These are phyloP conservation scores for Etia nguti DNA, from an alignment of 2,113 vertebrate genomes.

Conservation along the genomic window DNA sequence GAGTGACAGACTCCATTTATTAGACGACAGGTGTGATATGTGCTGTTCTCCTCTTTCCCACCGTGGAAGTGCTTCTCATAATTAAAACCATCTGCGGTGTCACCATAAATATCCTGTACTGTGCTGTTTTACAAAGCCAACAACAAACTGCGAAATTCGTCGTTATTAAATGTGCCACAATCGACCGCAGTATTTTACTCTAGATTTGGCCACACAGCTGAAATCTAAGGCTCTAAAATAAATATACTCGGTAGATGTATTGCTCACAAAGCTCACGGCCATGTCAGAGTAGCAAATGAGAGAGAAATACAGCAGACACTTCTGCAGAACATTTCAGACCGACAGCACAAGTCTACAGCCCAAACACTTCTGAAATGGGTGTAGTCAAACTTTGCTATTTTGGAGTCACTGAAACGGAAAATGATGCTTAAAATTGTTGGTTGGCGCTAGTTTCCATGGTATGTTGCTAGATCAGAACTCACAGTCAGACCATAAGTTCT, in stretches of 20 bases:
- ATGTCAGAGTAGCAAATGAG: background rate
- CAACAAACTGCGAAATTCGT: background rate
- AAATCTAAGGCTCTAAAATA: background rate
- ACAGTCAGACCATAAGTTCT: background rate
- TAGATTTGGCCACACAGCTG: background rate
- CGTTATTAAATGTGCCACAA: background rate
- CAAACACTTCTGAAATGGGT: background rate
- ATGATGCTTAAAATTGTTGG: background rate
- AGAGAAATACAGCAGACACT: background rate
- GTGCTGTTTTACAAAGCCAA: background rate
- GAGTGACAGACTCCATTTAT: slow-evolving; percentile 48
- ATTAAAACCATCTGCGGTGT: slow-evolving; percentile 15
- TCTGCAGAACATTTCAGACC: background rate
- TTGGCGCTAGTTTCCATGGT: background rate
- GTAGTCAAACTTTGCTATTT: background rate
- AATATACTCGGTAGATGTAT: background rate
- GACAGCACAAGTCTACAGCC: background rate
- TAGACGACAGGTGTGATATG: slow-evolving; percentile 55
- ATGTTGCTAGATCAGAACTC: background rate
- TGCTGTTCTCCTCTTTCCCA: slow-evolving; percentile 34
- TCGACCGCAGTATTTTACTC: background rate
- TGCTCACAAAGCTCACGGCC: background rate
- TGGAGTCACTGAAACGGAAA: background rate
- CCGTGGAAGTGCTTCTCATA: slow-evolving; percentile 28
- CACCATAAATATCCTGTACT: slow-evolving; percentile 4